Evolutionary conservation across 2,888 invertebrate species (phyloP).

Genomic region (Ceramica pisi): DNA sequence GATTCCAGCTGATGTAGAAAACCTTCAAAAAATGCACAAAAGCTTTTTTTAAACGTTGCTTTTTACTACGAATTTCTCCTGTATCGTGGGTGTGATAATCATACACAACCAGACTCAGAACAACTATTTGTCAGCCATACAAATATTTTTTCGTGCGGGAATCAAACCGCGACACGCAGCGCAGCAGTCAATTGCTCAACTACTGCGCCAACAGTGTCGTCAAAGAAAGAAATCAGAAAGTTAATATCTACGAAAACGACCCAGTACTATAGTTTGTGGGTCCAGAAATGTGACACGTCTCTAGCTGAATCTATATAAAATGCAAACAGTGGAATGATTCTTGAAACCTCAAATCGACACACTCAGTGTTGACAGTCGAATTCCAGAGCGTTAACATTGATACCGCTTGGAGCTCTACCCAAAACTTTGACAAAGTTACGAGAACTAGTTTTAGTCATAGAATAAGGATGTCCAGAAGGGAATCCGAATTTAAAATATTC

Average conservation of each 20-base stretch:
- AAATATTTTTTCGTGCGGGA: too few relatives aligned
- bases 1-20: background rate
- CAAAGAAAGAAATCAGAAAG: too few relatives aligned
- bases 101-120: too few relatives aligned
- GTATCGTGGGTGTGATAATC: too few relatives aligned
- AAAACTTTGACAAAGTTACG: slow-evolving; percentile 28
- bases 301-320: background rate
- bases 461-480: background rate
- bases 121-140: too few relatives aligned
- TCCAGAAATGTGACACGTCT: background rate
- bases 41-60: too few relatives aligned
- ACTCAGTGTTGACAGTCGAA: background rate
- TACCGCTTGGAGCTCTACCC: background rate
- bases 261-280: background rate
- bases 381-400: slow-evolving; percentile 17
- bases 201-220: too few relatives aligned
- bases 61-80: too few relatives aligned
- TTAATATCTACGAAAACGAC: background rate
- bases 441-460: slow-evolving; percentile 7
- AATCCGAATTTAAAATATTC: background rate
- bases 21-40: background rate
- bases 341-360: slow-evolving; percentile 4
- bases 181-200: too few relatives aligned
- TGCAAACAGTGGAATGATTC: background rate
- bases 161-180: too few relatives aligned